Evolutionary conservation across 2,888 invertebrate genomes (phyloP).

Genomic region (Eretmocerus hayati): DNA sequence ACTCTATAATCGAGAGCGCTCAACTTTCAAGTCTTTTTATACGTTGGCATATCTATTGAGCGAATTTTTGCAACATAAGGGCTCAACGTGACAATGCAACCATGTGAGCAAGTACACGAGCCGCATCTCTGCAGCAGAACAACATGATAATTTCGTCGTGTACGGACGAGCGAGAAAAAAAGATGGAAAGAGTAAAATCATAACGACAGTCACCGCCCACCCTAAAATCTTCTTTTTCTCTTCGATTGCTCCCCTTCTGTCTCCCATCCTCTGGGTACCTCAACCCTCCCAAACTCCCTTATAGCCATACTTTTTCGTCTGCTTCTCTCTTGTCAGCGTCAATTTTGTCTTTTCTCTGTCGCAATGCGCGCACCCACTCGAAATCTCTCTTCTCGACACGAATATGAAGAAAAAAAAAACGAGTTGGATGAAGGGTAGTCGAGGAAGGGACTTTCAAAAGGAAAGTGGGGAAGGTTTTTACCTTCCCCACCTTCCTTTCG

Average conservation of each 20-base stretch:
- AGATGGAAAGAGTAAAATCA: conserved; percentile 16
- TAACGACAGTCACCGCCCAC: conserved; percentile 16
- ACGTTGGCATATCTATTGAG: too few species aligned
- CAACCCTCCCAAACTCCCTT: conserved; percentile 11
- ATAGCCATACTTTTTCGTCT: conserved; percentile 16
- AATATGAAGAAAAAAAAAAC: conserved; percentile 10
- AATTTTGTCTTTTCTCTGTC: conserved; percentile 14
- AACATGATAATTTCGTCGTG: conserved; percentile 18
- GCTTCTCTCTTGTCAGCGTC: conserved; percentile 3
- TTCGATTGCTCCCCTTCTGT: conserved; percentile 11
- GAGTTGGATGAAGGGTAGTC: neutral
- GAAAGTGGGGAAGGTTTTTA: neutral
- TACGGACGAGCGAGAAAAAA: conserved; percentile 10
- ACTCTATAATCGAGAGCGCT: neutral
- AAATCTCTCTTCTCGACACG: conserved; percentile 19
- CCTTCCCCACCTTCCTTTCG: too few species aligned
- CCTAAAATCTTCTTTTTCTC: conserved; percentile 9
- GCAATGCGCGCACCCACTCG: conserved; percentile 12
- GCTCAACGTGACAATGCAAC: too few species aligned
- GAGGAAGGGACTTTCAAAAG: neutral
- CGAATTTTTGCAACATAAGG: too few species aligned
- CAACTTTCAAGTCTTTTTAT: neutral
- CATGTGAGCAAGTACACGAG: neutral
- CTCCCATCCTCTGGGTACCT: conserved; percentile 5
- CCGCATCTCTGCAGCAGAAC: neutral